phyloP scores from a whole-genome alignment of 2,113 vertebrate species.

The Camelus dromedarius region DNA sequence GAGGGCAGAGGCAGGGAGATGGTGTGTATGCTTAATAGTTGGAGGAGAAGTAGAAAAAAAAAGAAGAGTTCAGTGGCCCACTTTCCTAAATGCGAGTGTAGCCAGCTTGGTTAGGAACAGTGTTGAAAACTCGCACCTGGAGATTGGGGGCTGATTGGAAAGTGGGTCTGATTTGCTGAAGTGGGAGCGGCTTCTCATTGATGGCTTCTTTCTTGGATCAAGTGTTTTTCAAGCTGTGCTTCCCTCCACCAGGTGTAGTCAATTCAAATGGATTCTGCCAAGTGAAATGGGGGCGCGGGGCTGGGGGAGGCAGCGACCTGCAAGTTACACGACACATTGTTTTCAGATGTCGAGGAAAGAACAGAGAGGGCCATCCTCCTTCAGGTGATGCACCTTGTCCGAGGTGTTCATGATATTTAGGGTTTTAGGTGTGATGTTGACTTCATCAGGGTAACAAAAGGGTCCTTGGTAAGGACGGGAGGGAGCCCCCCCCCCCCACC shows the following conservation, averaged over 20 bases:
- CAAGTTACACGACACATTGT: rapidly evolving
- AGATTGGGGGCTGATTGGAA: rapidly evolving
- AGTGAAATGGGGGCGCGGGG: neutral
- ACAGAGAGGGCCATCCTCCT: neutral
- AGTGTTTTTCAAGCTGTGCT: neutral
- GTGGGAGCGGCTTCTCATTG: rapidly evolving
- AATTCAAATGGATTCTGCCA: neutral
- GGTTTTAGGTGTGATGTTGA: neutral
- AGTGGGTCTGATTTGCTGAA: neutral
- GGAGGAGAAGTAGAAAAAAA: neutral
- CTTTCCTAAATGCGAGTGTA: rapidly evolving
- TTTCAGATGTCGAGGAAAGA: neutral
- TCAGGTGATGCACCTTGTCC: neutral
- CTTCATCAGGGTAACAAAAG: neutral
- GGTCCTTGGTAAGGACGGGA: neutral
- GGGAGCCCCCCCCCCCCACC: rapidly evolving
- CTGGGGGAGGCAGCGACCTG: neutral
- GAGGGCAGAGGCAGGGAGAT: neutral
- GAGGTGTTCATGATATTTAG: neutral
- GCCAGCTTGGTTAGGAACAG: neutral
- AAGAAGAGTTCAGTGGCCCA: rapidly evolving
- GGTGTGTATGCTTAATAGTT: rapidly evolving
- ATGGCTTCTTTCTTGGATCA: neutral
- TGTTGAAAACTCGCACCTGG: rapidly evolving
- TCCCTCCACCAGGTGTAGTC: no score